phyloP scores from a whole-genome alignment of 2,888 invertebrate species.

The Anoncus sp. region DNA sequence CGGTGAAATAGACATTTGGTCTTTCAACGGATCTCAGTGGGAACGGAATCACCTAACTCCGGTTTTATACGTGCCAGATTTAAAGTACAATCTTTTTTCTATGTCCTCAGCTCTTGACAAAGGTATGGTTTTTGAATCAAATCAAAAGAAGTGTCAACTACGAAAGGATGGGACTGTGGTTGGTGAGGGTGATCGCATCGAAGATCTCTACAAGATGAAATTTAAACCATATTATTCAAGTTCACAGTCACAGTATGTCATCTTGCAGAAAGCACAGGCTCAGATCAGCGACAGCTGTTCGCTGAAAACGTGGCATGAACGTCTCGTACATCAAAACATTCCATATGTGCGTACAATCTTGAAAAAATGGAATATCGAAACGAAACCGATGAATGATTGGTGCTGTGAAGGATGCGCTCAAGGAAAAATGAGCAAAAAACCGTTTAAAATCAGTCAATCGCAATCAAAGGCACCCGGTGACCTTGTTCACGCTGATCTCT shows the following conservation, averaged over 20 bases:
- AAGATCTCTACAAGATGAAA: conserved; percentile 46
- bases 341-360: conserved; percentile 29
- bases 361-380: conserved; percentile 12
- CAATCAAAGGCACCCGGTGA: conserved; percentile 4
- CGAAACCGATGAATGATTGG: conserved; percentile 8
- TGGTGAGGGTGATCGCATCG: conserved; percentile 41
- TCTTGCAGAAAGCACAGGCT: not conserved
- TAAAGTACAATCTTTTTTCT: conserved; percentile 54
- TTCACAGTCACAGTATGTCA: no score
- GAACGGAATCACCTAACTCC: conserved; percentile 42
- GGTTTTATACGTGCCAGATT: conserved; percentile 51
- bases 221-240: no score
- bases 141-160: conserved; percentile 23
- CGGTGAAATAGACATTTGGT: conserved; percentile 51
- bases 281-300: not conserved
- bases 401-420: conserved; percentile 25
- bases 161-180: conserved; percentile 6
- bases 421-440: conserved; percentile 46
- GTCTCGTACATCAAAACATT: conserved; percentile 54
- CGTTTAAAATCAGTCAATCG: conserved; percentile 1
- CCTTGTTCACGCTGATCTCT: not conserved
- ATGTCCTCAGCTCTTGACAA: conserved; percentile 53
- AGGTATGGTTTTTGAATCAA: conserved; percentile 13
- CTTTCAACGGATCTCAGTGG: conserved; percentile 58
- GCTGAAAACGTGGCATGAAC: conserved; percentile 55